A percentile compares a stretch with the other conserved stretches of the same genome.
Evolutionary conservation across 2,888 invertebrate species (phyloP).

Genomic region (Pammene fasciana): DNA sequence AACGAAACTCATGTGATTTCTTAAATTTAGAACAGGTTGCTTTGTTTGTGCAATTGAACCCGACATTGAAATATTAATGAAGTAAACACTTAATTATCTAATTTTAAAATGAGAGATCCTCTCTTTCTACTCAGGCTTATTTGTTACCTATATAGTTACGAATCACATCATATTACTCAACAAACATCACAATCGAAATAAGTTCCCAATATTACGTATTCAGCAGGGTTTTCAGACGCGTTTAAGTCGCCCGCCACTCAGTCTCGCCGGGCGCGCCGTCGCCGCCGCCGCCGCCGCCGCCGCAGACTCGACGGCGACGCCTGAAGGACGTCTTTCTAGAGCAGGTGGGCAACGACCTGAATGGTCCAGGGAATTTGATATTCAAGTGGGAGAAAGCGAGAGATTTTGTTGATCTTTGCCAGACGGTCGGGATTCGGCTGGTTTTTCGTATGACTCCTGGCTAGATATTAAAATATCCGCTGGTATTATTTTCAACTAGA

Average conservation of each 20-base stretch:
- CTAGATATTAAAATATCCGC: too few relatives aligned
- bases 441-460: too few relatives aligned
- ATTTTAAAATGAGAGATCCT: too few relatives aligned
- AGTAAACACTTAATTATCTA: too few relatives aligned
- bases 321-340: constrained; percentile 11
- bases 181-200: constrained; percentile 4
- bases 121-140: too few relatives aligned
- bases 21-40: too few relatives aligned
- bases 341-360: constrained; percentile 20
- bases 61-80: too few relatives aligned
- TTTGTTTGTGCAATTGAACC: too few relatives aligned
- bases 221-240: constrained; percentile 5
- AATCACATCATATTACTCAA: background rate
- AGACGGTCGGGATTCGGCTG: too few relatives aligned
- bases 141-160: too few relatives aligned
- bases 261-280: constrained; percentile 16
- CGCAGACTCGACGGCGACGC: constrained; percentile 16
- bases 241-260: constrained; percentile 21
- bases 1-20: too few relatives aligned
- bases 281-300: background rate
- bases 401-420: background rate
- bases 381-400: background rate
- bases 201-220: background rate
- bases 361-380: constrained; percentile 9
- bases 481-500: too few relatives aligned